A percentile compares a stretch with the other conserved stretches of the same genome.
These are phyloP conservation scores for Petrocephalus sullivani DNA, from an alignment of 2,797 vertebrate species.

Conservation along the genomic window DNA sequence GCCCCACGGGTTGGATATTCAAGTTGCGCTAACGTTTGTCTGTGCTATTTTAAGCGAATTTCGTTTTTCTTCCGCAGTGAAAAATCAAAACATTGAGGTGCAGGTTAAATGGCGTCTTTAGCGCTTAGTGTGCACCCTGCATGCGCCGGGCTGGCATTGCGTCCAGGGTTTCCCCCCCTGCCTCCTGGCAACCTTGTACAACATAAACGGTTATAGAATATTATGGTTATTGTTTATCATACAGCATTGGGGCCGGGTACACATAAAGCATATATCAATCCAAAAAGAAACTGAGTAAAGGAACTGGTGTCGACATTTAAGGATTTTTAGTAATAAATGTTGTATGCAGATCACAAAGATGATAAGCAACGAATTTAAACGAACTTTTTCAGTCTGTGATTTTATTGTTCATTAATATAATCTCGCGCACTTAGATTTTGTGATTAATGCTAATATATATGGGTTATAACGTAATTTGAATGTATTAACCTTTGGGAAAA, in stretches of 20 bases:
- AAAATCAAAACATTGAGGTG: background rate
- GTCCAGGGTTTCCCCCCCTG: background rate
- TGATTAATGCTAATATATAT: background rate
- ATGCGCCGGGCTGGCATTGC: background rate
- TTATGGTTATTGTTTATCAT: background rate
- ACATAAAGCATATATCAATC: background rate
- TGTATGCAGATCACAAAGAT: background rate
- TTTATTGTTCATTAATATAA: background rate
- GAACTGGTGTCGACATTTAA: background rate
- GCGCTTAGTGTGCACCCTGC: background rate
- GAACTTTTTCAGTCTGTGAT: background rate
- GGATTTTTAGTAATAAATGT: background rate
- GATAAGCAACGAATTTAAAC: background rate
- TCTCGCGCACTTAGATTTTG: background rate
- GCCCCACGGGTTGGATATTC: background rate
- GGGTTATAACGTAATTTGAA: background rate
- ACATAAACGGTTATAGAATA: background rate
- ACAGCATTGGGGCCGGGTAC: background rate
- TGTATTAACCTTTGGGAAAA: background rate
- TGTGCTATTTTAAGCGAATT: background rate
- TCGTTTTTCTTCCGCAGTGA: background rate
- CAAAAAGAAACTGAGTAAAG: background rate
- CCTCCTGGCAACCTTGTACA: background rate
- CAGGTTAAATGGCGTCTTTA: slow-evolving; percentile 2
- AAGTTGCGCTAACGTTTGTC: background rate